phyloP scores from a whole-genome alignment of 1,140 invertebrate species.

The Aculops lycopersici region DNA sequence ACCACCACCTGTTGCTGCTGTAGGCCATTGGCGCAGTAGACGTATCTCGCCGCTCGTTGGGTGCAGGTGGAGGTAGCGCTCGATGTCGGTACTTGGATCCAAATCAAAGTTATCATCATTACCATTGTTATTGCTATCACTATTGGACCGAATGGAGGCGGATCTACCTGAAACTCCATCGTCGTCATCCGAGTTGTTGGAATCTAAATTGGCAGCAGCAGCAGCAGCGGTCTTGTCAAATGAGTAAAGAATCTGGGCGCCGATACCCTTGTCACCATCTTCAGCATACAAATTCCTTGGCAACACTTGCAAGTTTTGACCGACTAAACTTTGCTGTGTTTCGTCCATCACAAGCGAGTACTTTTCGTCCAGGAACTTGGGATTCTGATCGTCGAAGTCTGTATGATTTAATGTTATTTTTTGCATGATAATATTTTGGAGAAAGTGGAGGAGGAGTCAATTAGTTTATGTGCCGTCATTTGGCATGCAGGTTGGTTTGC shows the following conservation, averaged over 20 bases:
- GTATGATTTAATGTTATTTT: background rate
- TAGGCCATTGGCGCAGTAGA: background rate
- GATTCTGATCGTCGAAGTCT: slow-evolving; percentile 74
- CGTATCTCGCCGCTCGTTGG: background rate
- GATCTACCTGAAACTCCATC: too few relatives aligned
- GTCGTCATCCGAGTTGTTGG: too few relatives aligned
- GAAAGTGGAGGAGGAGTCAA: too few relatives aligned
- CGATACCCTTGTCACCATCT: slow-evolving; percentile 48
- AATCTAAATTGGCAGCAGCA: too few relatives aligned
- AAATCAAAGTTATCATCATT: too few relatives aligned
- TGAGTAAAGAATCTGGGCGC: slow-evolving; percentile 33
- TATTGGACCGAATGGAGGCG: too few relatives aligned
- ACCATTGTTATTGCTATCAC: too few relatives aligned
- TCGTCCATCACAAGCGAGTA: slow-evolving; percentile 28
- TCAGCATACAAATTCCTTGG: slow-evolving; percentile 29
- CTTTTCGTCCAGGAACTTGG: slow-evolving; percentile 34
- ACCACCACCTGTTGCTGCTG: too few relatives aligned
- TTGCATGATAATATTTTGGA: too few relatives aligned
- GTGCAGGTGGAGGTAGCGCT: background rate
- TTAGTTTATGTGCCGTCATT: too few relatives aligned
- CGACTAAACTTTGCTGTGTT: slow-evolving; percentile 25
- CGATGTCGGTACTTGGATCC: slow-evolving; percentile 17
- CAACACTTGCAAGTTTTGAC: slow-evolving; percentile 24
- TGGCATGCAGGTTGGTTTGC: too few relatives aligned
- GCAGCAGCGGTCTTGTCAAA: too few relatives aligned